phyloP scores from a whole-genome alignment of 2,797 vertebrate species.

The Leptodactylus fallax region DNA sequence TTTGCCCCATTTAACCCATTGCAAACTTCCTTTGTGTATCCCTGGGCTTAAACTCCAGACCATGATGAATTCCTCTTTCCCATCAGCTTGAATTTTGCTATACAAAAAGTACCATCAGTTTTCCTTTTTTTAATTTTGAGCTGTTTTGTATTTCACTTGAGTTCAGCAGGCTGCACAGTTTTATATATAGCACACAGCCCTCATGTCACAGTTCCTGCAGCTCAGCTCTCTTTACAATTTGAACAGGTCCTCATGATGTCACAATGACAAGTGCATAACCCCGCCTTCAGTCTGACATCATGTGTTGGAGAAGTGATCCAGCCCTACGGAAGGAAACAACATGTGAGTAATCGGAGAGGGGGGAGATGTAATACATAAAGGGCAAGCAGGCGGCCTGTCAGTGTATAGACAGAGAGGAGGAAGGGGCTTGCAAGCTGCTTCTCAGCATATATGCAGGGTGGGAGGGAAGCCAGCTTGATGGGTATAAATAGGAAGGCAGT shows the following conservation, averaged over 20 bases:
- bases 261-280: conserved; percentile 28
- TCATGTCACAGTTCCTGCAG: not conserved
- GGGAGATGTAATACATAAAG: not conserved
- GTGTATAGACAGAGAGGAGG: not conserved
- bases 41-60: no score
- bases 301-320: not conserved
- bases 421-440: not conserved
- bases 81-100: no score
- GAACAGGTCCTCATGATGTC: not conserved
- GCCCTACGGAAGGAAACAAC: conserved; percentile 32
- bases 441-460: not conserved
- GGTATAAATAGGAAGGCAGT: not conserved
- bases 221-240: not conserved
- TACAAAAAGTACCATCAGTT: no score
- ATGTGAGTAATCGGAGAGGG: conserved; percentile 41
- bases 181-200: not conserved
- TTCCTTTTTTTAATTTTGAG: no score
- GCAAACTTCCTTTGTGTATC: no score
- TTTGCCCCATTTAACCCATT: no score
- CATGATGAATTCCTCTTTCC: no score
- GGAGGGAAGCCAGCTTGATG: not conserved
- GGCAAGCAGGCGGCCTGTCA: not conserved
- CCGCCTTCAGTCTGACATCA: conserved; percentile 14
- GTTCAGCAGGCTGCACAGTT: not conserved
- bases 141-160: no score